These are phyloP conservation scores for Lates calcarifer DNA, from an alignment of 2,113 vertebrate species.

Conservation along the genomic window DNA sequence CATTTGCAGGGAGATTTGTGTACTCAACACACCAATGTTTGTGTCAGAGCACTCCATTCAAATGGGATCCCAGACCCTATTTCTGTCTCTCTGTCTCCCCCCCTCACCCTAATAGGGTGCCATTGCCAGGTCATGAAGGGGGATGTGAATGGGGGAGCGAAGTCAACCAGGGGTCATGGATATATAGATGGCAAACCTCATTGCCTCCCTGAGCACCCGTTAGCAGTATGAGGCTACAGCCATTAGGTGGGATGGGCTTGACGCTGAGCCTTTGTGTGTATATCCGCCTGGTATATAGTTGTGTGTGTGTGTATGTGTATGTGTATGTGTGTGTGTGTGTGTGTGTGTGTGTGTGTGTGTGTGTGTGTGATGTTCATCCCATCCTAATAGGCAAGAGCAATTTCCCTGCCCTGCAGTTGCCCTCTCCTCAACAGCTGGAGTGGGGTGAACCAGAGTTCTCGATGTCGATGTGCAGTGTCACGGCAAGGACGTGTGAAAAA, in stretches of 20 bases:
- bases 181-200: conserved; percentile 84
- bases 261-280: conserved; percentile 64
- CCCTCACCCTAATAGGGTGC: conserved; percentile 79
- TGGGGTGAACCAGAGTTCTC: conserved; percentile 80
- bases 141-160: conserved; percentile 75
- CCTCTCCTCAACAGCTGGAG: conserved; percentile 81
- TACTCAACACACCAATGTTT: conserved; percentile 73
- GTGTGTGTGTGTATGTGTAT: conserved; percentile 12
- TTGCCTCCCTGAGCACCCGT: conserved; percentile 81
- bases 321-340: conserved; percentile 2
- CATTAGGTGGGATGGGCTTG: conserved; percentile 80
- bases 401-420: conserved; percentile 72
- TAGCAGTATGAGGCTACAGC: conserved; percentile 77
- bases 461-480: conserved; percentile 69
- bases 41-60: conserved; percentile 78
- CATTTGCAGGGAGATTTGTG: conserved; percentile 78
- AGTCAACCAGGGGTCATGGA: conserved; percentile 86
- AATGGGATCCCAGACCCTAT: conserved; percentile 72
- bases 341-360: conserved; percentile 13
- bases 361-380: conserved; percentile 63
- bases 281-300: conserved; percentile 43
- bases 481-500: conserved; percentile 79
- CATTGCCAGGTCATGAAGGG: conserved; percentile 84
- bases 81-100: conserved; percentile 58
- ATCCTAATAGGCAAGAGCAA: conserved; percentile 75